Percentiles rank a stretch among this genome's conserved stretches.
phyloP scores from a whole-genome alignment of 2,888 invertebrate genomes.

The Andrena bucephala region DNA sequence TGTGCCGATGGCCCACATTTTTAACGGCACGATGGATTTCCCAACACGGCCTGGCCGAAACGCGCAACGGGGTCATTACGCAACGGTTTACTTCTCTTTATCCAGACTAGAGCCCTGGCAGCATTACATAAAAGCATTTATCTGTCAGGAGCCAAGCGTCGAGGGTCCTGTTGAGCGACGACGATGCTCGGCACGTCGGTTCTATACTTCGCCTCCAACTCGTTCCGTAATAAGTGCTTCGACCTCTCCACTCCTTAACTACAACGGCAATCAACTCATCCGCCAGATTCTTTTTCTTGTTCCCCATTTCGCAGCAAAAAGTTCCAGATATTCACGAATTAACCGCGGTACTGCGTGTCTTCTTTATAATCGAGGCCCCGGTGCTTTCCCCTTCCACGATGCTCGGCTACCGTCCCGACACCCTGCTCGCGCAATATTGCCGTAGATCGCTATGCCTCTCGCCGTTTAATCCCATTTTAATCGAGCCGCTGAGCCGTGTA shows the following conservation, averaged over 20 bases:
- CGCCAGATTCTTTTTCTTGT: too few species aligned
- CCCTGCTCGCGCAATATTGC: not conserved
- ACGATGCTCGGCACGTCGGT: conserved; percentile 32
- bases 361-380: too few species aligned
- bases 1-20: conserved; percentile 78
- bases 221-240: not conserved
- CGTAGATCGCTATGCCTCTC: conserved; percentile 21
- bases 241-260: conserved; percentile 4
- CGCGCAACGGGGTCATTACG: conserved; percentile 68
- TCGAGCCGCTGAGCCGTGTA: conserved; percentile 49
- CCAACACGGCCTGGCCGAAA: conserved; percentile 67
- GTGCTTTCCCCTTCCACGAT: conserved; percentile 30
- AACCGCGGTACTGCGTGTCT: too few species aligned
- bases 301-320: too few species aligned
- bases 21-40: conserved; percentile 71
- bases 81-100: conserved; percentile 66
- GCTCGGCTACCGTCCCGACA: not conserved
- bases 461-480: conserved; percentile 64
- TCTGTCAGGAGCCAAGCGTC: conserved; percentile 45
- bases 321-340: too few species aligned
- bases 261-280: too few species aligned
- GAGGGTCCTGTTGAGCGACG: conserved; percentile 53
- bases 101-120: conserved; percentile 63
- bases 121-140: conserved; percentile 67
- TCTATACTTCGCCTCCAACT: not conserved